Evolutionary conservation across 2,113 vertebrate genomes (phyloP).

Genomic region (Oreocharis arfaki): DNA sequence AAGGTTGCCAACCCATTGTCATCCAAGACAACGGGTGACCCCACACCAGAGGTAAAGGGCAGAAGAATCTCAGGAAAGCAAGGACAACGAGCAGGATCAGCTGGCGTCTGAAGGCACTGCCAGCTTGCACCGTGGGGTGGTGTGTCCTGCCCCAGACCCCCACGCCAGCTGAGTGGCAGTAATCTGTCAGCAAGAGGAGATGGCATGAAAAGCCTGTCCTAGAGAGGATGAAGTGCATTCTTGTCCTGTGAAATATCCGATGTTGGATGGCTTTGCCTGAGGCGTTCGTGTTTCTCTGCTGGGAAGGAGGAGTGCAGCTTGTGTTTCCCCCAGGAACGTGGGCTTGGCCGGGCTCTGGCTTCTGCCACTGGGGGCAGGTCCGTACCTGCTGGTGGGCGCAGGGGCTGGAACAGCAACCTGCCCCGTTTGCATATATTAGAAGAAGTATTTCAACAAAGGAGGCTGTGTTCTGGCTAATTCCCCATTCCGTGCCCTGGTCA

Average conservation of each 20-base stretch:
- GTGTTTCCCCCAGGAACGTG: background rate
- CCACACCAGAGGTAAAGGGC: background rate
- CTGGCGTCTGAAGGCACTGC: background rate
- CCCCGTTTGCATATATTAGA: background rate
- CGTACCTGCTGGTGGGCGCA: background rate
- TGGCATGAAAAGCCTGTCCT: background rate
- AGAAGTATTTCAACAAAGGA: background rate
- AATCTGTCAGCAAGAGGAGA: background rate
- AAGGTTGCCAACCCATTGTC: background rate
- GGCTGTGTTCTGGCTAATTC: conserved; percentile 7
- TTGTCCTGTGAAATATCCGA: background rate
- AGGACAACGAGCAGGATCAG: background rate
- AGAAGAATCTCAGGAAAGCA: background rate
- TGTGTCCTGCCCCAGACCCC: background rate
- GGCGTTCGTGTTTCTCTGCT: background rate
- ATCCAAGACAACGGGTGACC: rapidly evolving
- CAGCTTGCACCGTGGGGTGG: background rate
- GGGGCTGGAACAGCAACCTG: background rate
- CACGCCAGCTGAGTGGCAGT: background rate
- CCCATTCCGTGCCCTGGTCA: background rate
- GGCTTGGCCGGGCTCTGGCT: background rate
- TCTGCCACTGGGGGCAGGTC: background rate
- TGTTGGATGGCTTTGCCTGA: background rate
- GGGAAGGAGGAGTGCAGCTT: background rate
- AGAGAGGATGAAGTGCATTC: background rate